Evolutionary conservation across 2,888 invertebrate species (phyloP), one percentile per base, ranked within the genome.

Genomic region (Coelogynopora nodosa): DNA sequence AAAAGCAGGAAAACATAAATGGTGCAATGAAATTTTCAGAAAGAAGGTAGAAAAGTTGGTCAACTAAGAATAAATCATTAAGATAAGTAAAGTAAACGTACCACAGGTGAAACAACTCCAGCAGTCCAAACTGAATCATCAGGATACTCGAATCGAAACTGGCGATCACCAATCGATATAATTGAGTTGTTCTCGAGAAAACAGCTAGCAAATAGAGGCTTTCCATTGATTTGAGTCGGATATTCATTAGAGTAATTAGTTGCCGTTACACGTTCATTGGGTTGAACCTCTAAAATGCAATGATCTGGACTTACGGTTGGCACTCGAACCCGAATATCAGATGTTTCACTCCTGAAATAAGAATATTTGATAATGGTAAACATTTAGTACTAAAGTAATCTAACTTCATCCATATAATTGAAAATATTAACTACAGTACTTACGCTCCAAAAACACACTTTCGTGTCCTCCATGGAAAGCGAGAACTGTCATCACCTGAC

Each of bases 391-490:
- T 13, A 5, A 49, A 49, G n/a, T n/a, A n/a, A n/a, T n/a, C n/a
- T n/a, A n/a, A n/a, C n/a, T n/a, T 13, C 49, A 49, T 49, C 18
- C 5, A 5, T 49, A 49, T 49, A 49, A 18, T 49, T 5, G 18
- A 49, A 49, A 10, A 49, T 10, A 10, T 49, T 49, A 10, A 10
- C 49, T 49, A 18, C 18, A 49, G 18, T 74, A 74, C 74, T 74
- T 23, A 74, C 74, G 5, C 74, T 74, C 74, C 74, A 74, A 74
- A 74, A 74, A 74, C 74, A 74, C 74, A 74, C 23, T 74, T 74
- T 13, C 74, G 5, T 26, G 74, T 74, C 23, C 74, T 74, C 74
- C 74, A 74, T 13, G 74, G 74, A 74, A 74, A 74, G 23, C 74
- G 74, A 5, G 74, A 74, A 26, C 74, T 74, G 23, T 74, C 74